These are phyloP conservation scores for Troglohyphantes excavatus DNA, from an alignment of 2,888 invertebrate species.

Conservation along the genomic window DNA sequence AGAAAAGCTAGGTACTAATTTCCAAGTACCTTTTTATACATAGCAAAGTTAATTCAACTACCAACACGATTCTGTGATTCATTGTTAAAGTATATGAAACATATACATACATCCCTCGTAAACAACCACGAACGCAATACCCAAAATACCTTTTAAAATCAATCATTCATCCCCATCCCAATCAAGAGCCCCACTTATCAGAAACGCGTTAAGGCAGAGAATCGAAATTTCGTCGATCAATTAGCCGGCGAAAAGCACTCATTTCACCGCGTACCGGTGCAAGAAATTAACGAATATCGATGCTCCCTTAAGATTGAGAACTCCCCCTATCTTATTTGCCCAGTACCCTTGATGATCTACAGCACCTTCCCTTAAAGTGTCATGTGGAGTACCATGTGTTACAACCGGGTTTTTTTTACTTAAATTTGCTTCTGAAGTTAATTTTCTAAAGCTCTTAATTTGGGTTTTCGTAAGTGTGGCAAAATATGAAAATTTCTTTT, in stretches of 20 bases:
- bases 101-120: too few species aligned
- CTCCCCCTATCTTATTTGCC: conserved; percentile 70
- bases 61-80: too few species aligned
- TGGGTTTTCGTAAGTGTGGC: conserved; percentile 7
- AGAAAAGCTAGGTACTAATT: too few species aligned
- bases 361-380: background rate
- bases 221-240: conserved; percentile 69
- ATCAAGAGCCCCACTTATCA: conserved; percentile 20
- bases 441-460: conserved; percentile 18
- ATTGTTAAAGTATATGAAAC: too few species aligned
- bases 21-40: too few species aligned
- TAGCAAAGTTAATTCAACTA: too few species aligned
- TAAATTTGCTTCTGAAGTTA: conserved; percentile 37
- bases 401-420: conserved; percentile 7
- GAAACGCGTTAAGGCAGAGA: conserved; percentile 30
- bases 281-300: conserved; percentile 74
- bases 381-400: conserved; percentile 50
- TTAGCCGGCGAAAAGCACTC: conserved; percentile 35
- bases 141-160: background rate
- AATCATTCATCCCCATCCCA: background rate
- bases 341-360: conserved; percentile 46
- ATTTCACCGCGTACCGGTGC: conserved; percentile 26
- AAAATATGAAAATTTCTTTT: conserved; percentile 50
- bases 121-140: background rate
- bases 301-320: conserved; percentile 25